A percentile compares a stretch with the other conserved stretches of the same genome.
Evolutionary conservation across 2,113 vertebrate species (phyloP).

Genomic region (Numenius arquata): DNA sequence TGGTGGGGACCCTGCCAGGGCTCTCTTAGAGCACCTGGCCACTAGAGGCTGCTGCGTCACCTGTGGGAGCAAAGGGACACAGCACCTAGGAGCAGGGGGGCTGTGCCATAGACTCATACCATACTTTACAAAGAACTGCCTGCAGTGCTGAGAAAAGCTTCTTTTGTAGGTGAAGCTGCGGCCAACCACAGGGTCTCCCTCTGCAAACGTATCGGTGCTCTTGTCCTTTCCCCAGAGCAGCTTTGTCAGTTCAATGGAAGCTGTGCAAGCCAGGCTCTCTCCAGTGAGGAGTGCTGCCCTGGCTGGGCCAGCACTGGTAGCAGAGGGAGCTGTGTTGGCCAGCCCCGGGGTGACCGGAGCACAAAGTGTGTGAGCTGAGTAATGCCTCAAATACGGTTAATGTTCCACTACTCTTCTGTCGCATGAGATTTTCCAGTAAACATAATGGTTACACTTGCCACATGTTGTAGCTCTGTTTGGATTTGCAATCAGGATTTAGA

Average conservation of each 20-base stretch:
- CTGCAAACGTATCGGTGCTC: background rate
- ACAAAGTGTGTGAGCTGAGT: rapidly evolving
- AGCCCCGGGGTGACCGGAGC: rapidly evolving
- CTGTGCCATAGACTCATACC: background rate
- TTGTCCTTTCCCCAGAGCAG: background rate
- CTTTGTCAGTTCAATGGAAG: background rate
- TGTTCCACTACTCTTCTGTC: background rate
- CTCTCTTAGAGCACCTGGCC: background rate
- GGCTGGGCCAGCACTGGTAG: background rate
- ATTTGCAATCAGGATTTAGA: background rate
- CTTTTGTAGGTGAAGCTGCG: background rate
- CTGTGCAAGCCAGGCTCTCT: background rate
- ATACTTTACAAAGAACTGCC: background rate
- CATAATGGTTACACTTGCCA: background rate
- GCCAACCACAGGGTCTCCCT: rapidly evolving
- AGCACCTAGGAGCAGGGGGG: background rate
- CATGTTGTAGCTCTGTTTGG: background rate
- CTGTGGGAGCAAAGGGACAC: background rate
- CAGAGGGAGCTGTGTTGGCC: background rate
- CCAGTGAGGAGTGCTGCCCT: rapidly evolving
- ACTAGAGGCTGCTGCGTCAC: background rate
- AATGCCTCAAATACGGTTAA: background rate
- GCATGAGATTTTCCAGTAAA: background rate
- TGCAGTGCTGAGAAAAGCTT: background rate
- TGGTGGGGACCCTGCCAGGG: background rate